Percentiles rank a stretch among this genome's conserved stretches.
phyloP scores from a whole-genome alignment of 1,140 invertebrate genomes.

The Habropoda laboriosa region DNA sequence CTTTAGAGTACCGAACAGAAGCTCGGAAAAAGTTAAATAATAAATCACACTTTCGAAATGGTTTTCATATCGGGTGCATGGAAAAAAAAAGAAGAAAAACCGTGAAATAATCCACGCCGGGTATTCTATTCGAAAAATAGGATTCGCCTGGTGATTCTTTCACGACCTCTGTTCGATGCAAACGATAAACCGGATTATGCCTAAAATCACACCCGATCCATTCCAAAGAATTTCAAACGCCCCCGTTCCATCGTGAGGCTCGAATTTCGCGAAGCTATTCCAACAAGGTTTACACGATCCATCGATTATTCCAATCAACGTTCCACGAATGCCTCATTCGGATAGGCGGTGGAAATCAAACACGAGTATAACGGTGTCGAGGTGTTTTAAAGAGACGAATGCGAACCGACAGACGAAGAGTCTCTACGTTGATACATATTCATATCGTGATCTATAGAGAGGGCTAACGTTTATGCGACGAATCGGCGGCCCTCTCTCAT shows the following conservation, averaged over 20 bases:
- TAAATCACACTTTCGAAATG: too few relatives aligned
- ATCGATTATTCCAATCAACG: conserved; percentile 12
- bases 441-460: conserved; percentile 24
- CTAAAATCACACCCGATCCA: not conserved
- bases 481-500: conserved; percentile 39
- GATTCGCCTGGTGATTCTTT: too few relatives aligned
- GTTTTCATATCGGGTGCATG: too few relatives aligned
- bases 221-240: not conserved
- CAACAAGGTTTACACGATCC: not conserved
- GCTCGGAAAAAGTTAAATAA: too few relatives aligned
- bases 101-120: too few relatives aligned
- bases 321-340: conserved; percentile 7
- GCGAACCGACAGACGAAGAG: not conserved
- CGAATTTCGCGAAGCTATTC: not conserved
- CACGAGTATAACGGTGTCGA: not conserved
- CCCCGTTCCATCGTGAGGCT: not conserved
- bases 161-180: too few relatives aligned
- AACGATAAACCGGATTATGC: too few relatives aligned
- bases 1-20: too few relatives aligned
- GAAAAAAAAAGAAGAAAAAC: too few relatives aligned
- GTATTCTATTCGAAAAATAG: too few relatives aligned
- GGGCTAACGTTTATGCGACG: conserved; percentile 18
- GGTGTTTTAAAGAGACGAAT: conserved; percentile 1
- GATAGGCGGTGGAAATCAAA: not conserved
- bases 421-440: conserved; percentile 28